A percentile compares a stretch with the other conserved stretches of the same genome.
Evolutionary conservation across 1,140 invertebrate species (phyloP).

Genomic region (Sycophila sp.): DNA sequence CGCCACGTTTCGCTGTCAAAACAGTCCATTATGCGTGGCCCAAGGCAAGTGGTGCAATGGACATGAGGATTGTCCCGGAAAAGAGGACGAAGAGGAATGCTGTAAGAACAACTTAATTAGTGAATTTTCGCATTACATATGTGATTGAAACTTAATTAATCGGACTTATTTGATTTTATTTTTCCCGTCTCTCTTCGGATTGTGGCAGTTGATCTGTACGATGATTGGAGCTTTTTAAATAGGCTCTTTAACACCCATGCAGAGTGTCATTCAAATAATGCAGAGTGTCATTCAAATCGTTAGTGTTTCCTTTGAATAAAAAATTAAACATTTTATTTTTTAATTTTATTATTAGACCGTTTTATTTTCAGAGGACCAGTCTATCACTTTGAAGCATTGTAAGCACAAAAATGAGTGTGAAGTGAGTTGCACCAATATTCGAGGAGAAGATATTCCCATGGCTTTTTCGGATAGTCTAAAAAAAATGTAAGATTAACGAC

Average conservation of each 20-base stretch:
- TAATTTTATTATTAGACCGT: background rate
- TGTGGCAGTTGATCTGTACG: constrained; percentile 48
- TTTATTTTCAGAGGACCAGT: background rate
- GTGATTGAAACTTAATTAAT: background rate
- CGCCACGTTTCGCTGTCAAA: constrained; percentile 75
- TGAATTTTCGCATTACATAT: background rate
- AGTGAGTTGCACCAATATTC: constrained; percentile 46
- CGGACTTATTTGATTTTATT: constrained; percentile 22
- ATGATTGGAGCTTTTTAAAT: constrained; percentile 41
- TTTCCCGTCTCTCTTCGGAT: too few species aligned
- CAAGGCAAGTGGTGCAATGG: constrained; percentile 74
- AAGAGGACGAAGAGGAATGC: constrained; percentile 71
- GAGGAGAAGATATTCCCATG: constrained; percentile 43
- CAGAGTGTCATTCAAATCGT: constrained; percentile 3
- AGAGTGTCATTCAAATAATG: constrained; percentile 15
- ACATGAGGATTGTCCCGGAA: constrained; percentile 73
- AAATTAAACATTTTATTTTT: background rate
- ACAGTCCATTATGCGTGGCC: constrained; percentile 74
- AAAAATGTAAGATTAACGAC: constrained; percentile 45
- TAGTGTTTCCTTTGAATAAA: constrained; percentile 28
- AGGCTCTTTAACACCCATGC: too few species aligned
- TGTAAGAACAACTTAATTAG: constrained; percentile 49
- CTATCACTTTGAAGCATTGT: background rate
- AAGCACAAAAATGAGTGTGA: constrained; percentile 40
- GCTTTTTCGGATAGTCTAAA: constrained; percentile 47